Evolutionary conservation across 2,888 invertebrate species (phyloP).

Genomic region (Temnothorax unifasciatus): DNA sequence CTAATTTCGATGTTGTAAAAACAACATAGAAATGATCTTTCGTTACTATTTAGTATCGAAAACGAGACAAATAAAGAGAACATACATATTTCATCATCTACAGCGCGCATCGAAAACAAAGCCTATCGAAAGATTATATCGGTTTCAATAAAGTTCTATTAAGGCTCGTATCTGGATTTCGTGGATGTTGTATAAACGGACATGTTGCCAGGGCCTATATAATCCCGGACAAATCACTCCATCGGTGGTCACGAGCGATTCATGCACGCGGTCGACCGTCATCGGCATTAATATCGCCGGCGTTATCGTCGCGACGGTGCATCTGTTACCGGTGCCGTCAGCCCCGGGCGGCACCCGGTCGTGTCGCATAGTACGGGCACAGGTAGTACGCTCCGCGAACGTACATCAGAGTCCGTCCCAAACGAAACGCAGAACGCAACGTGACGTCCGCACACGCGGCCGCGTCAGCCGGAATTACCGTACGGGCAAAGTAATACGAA

Average conservation of each 20-base stretch:
- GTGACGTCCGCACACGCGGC: slow-evolving; percentile 67
- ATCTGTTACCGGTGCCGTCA: slow-evolving; percentile 66
- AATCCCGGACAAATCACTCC: slow-evolving; percentile 39
- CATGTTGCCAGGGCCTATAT: not conserved
- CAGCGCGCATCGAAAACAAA: not conserved
- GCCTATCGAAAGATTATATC: not conserved
- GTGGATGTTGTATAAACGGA: not conserved
- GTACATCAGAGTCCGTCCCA: slow-evolving; percentile 67
- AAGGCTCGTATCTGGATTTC: slow-evolving; percentile 10
- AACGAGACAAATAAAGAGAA: not conserved
- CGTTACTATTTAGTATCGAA: not conserved
- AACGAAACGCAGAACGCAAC: slow-evolving; percentile 67
- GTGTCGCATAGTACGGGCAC: slow-evolving; percentile 51
- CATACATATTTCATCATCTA: not conserved
- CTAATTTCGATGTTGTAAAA: not conserved
- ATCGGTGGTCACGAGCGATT: slow-evolving; percentile 49
- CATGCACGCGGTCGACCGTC: slow-evolving; percentile 31
- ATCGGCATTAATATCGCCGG: slow-evolving; percentile 62
- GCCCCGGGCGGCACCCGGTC: slow-evolving; percentile 36
- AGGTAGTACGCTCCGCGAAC: slow-evolving; percentile 48
- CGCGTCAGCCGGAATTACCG: slow-evolving; percentile 75
- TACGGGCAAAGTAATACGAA: slow-evolving; percentile 74
- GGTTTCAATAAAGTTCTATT: not conserved
- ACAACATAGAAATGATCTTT: not conserved
- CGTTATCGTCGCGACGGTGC: slow-evolving; percentile 66